A percentile compares a stretch with the other conserved stretches of the same genome.
Evolutionary conservation across 2,113 vertebrate genomes (phyloP).

Genomic region (Ailuropoda melanoleuca): DNA sequence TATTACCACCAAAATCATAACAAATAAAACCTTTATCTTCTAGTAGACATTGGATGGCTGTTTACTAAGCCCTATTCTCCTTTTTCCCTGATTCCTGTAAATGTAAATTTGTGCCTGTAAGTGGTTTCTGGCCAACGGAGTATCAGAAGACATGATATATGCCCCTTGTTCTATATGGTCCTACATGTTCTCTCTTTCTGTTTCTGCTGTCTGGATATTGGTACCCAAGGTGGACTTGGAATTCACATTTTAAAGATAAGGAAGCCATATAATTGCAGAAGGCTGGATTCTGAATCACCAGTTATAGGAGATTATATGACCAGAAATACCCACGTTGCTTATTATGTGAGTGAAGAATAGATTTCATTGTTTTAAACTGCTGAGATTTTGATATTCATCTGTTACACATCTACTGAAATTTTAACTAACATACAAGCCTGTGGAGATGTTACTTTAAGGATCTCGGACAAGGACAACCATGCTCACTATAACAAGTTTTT

Average conservation of each 20-base stretch:
- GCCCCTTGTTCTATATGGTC: background rate
- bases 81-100: background rate
- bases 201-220: background rate
- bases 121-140: background rate
- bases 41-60: background rate
- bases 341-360: background rate
- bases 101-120: background rate
- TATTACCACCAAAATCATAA: background rate
- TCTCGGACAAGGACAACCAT: background rate
- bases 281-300: background rate
- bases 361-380: background rate
- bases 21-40: background rate
- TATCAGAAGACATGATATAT: background rate
- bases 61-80: background rate
- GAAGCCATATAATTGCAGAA: background rate
- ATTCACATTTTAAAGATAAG: background rate
- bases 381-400: constrained; percentile 7
- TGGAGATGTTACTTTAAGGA: background rate
- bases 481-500: background rate
- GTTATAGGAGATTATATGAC: background rate
- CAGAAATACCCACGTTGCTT: background rate
- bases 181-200: background rate
- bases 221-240: background rate
- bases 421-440: background rate
- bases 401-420: background rate